These are phyloP conservation scores for Tethea ocularis DNA, from an alignment of 2,888 invertebrate genomes.

Conservation along the genomic window DNA sequence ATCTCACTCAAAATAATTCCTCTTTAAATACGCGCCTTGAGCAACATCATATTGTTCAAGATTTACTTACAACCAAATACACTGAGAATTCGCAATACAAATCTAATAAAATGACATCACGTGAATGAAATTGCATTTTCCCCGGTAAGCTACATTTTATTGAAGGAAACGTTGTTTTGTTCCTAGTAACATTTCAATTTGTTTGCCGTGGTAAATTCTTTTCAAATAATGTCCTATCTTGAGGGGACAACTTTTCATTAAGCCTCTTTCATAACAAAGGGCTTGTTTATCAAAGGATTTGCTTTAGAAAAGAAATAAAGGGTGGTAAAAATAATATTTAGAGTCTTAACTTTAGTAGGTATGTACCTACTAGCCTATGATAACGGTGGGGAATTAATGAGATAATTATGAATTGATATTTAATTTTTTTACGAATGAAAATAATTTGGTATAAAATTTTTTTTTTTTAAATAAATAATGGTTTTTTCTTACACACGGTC, in stretches of 20 bases:
- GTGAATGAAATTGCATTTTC: slow-evolving; percentile 34
- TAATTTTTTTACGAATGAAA: neutral
- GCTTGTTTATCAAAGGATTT: slow-evolving; percentile 4
- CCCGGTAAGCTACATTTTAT: slow-evolving; percentile 20
- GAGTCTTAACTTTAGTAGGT: too few species aligned
- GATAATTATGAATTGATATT: neutral
- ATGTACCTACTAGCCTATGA: neutral
- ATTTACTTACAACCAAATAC: slow-evolving; percentile 20
- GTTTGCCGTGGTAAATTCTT: slow-evolving; percentile 11
- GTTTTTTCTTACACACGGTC: too few species aligned
- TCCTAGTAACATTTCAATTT: slow-evolving; percentile 33
- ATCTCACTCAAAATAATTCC: neutral
- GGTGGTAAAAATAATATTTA: slow-evolving; percentile 17
- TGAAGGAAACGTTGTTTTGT: slow-evolving; percentile 29
- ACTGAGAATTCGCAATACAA: slow-evolving; percentile 30
- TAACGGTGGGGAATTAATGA: neutral
- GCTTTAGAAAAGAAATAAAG: slow-evolving; percentile 7
- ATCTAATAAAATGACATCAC: slow-evolving; percentile 40
- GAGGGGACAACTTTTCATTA: slow-evolving; percentile 8
- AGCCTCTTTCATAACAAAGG: slow-evolving; percentile 9
- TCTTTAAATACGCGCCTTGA: neutral
- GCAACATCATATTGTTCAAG: slow-evolving; percentile 26
- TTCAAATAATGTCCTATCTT: slow-evolving; percentile 9
- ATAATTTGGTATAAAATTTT: neutral
- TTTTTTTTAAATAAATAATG: too few species aligned